phyloP scores from a whole-genome alignment of 2,888 invertebrate genomes.

The Lasioglossum figueresi region DNA sequence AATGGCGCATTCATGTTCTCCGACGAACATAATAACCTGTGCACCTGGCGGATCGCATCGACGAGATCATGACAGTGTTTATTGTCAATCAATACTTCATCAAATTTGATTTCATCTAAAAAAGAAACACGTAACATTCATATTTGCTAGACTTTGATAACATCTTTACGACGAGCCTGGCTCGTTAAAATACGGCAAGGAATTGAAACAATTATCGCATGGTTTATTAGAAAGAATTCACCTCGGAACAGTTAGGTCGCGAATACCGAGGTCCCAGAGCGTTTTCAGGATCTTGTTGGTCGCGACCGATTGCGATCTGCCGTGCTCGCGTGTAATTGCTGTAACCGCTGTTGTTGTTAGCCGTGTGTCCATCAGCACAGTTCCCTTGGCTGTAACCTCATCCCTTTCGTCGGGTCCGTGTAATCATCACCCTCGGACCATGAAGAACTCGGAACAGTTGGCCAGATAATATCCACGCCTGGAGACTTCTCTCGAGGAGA shows the following conservation, averaged over 20 bases:
- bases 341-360: slow-evolving; percentile 54
- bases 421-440: slow-evolving; percentile 58
- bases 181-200: no score
- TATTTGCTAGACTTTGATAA: no score
- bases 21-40: not conserved
- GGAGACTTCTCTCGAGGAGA: slow-evolving; percentile 14
- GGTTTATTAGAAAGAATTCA: not conserved
- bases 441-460: slow-evolving; percentile 33
- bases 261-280: not conserved
- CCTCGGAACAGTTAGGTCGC: not conserved
- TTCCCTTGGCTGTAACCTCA: slow-evolving; percentile 30
- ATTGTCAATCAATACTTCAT: no score
- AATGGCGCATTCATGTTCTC: slow-evolving; percentile 23
- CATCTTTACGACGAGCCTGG: no score
- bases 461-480: slow-evolving; percentile 36
- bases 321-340: slow-evolving; percentile 62
- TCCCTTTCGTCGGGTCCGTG: slow-evolving; percentile 22
- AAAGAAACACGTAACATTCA: no score
- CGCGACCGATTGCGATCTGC: slow-evolving; percentile 55
- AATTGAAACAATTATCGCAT: not conserved
- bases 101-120: no score
- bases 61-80: not conserved
- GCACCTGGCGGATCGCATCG: not conserved
- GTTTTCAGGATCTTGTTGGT: not conserved
- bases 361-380: slow-evolving; percentile 52